phyloP scores from a whole-genome alignment of 2,888 invertebrate genomes.

The Phengaris arion region DNA sequence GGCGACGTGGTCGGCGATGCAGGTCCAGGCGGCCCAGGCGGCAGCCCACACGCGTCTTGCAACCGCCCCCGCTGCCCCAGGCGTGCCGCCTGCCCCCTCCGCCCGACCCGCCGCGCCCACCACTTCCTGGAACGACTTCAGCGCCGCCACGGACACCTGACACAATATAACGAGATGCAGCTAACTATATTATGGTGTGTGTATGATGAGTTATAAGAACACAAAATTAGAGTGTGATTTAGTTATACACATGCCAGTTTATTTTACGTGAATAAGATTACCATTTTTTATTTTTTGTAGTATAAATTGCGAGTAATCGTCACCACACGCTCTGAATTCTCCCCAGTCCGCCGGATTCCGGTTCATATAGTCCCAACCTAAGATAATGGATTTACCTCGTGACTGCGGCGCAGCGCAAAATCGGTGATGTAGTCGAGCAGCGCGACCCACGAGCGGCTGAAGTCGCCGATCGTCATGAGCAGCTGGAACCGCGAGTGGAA shows the following conservation, averaged over 20 bases:
- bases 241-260: too few species aligned
- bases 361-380: too few species aligned
- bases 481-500: slow-evolving; percentile 95
- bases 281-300: too few species aligned
- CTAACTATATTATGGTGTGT: too few species aligned
- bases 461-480: slow-evolving; percentile 91
- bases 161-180: neutral
- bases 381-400: slow-evolving; percentile 82
- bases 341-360: too few species aligned
- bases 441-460: slow-evolving; percentile 95
- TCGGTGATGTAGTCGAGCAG: slow-evolving; percentile 96
- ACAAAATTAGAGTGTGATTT: too few species aligned
- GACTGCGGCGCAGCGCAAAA: slow-evolving; percentile 93
- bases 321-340: too few species aligned
- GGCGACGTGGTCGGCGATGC: slow-evolving; percentile 83
- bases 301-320: too few species aligned
- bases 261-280: too few species aligned
- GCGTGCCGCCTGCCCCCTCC: slow-evolving; percentile 75
- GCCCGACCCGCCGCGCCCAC: slow-evolving; percentile 87
- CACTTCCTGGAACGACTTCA: slow-evolving; percentile 98
- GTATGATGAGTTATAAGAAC: too few species aligned
- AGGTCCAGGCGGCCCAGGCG: slow-evolving; percentile 93
- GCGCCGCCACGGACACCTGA: slow-evolving; percentile 92
- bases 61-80: slow-evolving; percentile 57
- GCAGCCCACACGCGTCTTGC: slow-evolving; percentile 85